Conservation (phyloP, 1,140 invertebrate species). For the Lucilia sericata region DNA sequence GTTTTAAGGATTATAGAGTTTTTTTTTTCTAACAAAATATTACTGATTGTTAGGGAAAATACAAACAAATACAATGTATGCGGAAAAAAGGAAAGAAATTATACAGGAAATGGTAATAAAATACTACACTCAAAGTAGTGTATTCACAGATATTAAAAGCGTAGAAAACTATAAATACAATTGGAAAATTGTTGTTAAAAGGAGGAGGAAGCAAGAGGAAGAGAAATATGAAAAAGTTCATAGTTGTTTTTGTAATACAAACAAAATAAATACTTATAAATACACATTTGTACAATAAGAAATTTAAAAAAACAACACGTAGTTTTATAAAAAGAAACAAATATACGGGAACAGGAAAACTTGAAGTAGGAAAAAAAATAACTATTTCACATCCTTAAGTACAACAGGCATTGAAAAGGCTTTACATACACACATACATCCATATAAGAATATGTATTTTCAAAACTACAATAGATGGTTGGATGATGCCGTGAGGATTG, state of each 20-base stretch:
- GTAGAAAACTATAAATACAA: not conserved
- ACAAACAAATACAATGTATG: not conserved
- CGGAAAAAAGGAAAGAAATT: not conserved
- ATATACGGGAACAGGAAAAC: not conserved
- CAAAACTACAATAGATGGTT: not conserved
- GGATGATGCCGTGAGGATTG: not conserved
- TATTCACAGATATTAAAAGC: too few relatives aligned
- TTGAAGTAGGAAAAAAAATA: not conserved
- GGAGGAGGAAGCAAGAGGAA: too few relatives aligned
- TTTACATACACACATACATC: not conserved
- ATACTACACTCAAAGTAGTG: constrained; percentile 9
- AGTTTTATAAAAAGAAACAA: not conserved
- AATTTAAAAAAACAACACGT: constrained; percentile 10
- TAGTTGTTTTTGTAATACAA: not conserved
- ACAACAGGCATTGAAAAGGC: not conserved
- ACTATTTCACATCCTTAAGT: constrained; percentile 11
- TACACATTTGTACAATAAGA: not conserved
- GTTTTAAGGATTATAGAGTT: not conserved
- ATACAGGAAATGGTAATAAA: constrained; percentile 36
- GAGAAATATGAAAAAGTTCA: not conserved
- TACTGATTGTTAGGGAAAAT: not conserved
- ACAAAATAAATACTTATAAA: constrained; percentile 5
- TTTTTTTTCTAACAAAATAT: not conserved
- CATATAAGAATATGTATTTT: not conserved
- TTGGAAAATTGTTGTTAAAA: not conserved